These are phyloP conservation scores for Aphodius granarius DNA, from an alignment of 2,888 invertebrate genomes.

Conservation along the genomic window DNA sequence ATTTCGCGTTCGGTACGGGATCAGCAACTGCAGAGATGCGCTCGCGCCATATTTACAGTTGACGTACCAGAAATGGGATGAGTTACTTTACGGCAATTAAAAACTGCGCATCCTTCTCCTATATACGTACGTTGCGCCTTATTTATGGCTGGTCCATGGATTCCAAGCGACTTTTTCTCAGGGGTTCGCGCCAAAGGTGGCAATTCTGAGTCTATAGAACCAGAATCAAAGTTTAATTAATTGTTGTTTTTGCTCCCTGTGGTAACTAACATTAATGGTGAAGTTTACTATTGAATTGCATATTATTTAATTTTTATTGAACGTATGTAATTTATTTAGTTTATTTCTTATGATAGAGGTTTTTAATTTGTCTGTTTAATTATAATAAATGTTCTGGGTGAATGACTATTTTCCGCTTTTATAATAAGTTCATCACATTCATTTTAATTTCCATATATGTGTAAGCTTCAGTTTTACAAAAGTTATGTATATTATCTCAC, in stretches of 20 bases:
- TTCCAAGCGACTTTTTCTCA: not conserved
- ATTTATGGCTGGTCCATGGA: not conserved
- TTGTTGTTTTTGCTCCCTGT: not conserved
- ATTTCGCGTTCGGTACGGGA: not conserved
- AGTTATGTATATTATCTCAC: too few species aligned
- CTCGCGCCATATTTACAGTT: not conserved
- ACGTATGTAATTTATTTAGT: too few species aligned
- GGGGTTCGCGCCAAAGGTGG: not conserved
- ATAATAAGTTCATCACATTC: too few species aligned
- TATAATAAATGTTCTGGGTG: too few species aligned
- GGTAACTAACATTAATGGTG: not conserved
- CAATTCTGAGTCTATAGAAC: not conserved
- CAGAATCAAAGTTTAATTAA: not conserved
- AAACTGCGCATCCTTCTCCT: not conserved
- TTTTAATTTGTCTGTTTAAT: too few species aligned
- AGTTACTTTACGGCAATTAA: not conserved
- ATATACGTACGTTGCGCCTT: not conserved
- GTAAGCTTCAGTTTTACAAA: too few species aligned
- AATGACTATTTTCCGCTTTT: too few species aligned
- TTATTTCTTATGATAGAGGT: too few species aligned
- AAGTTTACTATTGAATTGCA: too few species aligned
- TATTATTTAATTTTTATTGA: too few species aligned
- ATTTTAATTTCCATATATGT: too few species aligned
- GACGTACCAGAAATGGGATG: not conserved
- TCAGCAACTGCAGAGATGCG: not conserved